These are phyloP conservation scores for Gymnoscopelus braueri DNA, from an alignment of 2,797 vertebrate species.

Conservation along the genomic window DNA sequence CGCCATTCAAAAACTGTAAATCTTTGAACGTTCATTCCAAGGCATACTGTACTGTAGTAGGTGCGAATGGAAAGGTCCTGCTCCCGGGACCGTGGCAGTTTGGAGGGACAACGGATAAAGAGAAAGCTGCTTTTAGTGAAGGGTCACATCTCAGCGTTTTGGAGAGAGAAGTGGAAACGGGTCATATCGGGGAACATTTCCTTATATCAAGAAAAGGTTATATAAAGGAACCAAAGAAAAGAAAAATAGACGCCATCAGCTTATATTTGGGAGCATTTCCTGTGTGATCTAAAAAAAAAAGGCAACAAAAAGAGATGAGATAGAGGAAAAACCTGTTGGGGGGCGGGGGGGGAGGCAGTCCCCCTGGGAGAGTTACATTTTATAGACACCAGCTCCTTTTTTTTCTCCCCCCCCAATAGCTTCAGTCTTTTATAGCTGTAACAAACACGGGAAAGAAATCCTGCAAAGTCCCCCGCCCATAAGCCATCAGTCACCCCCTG, in stretches of 20 bases:
- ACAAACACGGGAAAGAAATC: constrained; percentile 45
- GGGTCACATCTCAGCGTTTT: too few species aligned
- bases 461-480: constrained; percentile 30
- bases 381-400: constrained; percentile 25
- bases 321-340: neutral
- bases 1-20: too few species aligned
- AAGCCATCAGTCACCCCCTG: constrained; percentile 39
- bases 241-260: neutral
- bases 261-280: constrained; percentile 2
- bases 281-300: neutral
- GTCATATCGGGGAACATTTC: too few species aligned
- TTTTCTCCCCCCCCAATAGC: constrained; percentile 22
- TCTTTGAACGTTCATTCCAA: too few species aligned
- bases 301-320: neutral
- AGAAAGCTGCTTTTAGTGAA: too few species aligned
- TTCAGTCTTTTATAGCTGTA: constrained; percentile 12
- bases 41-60: too few species aligned
- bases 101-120: too few species aligned
- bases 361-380: constrained; percentile 28
- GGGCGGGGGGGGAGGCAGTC: neutral
- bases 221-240: too few species aligned
- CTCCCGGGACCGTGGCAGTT: too few species aligned
- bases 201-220: too few species aligned
- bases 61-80: too few species aligned
- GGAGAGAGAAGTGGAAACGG: too few species aligned